Percentiles rank a stretch among this genome's conserved stretches.
phyloP scores from a whole-genome alignment of 2,888 invertebrate genomes.

The Drosophila meridiana region DNA sequence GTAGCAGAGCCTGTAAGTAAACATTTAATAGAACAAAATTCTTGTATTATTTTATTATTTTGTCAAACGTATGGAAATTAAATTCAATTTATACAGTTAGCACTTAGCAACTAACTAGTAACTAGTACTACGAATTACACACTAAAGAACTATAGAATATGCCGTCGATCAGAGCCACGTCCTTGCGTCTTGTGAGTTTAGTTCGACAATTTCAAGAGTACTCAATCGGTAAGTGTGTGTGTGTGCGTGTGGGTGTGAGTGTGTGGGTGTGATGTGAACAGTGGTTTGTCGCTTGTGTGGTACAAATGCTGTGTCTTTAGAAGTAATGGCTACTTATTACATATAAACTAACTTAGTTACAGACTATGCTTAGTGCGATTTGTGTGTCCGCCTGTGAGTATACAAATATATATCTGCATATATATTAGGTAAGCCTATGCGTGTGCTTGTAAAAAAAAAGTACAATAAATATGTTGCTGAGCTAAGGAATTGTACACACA shows the following conservation, averaged over 20 bases:
- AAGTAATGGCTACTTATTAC: constrained; percentile 35
- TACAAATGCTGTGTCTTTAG: constrained; percentile 22
- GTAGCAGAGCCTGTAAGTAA: too few relatives aligned
- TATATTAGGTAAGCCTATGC: constrained; percentile 5
- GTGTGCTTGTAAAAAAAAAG: constrained; percentile 49
- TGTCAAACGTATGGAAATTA: constrained; percentile 35
- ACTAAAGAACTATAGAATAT: constrained; percentile 43
- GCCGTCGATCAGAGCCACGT: constrained; percentile 18
- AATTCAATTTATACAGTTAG: constrained; percentile 58
- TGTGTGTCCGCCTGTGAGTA: constrained; percentile 26
- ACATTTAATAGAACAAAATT: constrained; percentile 10
- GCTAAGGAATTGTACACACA: constrained; percentile 56
- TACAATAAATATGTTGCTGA: constrained; percentile 70
- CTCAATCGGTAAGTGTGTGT: constrained; percentile 5
- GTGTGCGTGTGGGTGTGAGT: constrained; percentile 7
- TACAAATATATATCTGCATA: not conserved
- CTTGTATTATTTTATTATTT: constrained; percentile 27
- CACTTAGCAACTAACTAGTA: constrained; percentile 42
- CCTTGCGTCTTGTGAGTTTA: constrained; percentile 16
- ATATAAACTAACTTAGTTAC: constrained; percentile 43
- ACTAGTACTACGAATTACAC: constrained; percentile 38
- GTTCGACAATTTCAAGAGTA: constrained; percentile 25
- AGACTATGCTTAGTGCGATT: constrained; percentile 50
- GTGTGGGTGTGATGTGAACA: constrained; percentile 62
- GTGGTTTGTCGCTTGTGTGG: constrained; percentile 45